Conservation (phyloP, 2,113 vertebrate species). For the Vidua macroura region DNA sequence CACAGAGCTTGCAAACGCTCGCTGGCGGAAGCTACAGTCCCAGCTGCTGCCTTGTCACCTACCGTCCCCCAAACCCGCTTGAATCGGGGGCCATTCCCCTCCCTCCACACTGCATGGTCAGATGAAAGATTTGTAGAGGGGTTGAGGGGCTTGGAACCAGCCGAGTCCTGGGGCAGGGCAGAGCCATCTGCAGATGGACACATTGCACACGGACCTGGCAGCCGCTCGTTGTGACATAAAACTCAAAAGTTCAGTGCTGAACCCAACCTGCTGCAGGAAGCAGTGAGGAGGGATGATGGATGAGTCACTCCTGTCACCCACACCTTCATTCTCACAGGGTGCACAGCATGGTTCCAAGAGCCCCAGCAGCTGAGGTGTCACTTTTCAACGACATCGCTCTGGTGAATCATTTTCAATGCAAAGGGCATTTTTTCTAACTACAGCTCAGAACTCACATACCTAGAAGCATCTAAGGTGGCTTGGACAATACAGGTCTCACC, state of each 20-base stretch:
- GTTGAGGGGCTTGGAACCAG: rapidly evolving
- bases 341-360: background rate
- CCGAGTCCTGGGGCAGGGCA: background rate
- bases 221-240: background rate
- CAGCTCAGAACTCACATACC: background rate
- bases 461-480: background rate
- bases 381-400: rapidly evolving
- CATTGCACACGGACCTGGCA: background rate
- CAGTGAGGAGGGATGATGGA: background rate
- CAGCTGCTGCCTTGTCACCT: background rate
- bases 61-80: rapidly evolving
- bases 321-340: background rate
- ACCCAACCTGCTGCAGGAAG: background rate
- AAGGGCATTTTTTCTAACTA: background rate
- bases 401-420: background rate
- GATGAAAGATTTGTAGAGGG: rapidly evolving
- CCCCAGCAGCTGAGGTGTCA: rapidly evolving
- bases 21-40: rapidly evolving
- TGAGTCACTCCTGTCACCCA: background rate
- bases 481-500: background rate
- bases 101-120: rapidly evolving
- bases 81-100: rapidly evolving
- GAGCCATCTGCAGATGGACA: background rate
- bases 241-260: background rate
- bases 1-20: rapidly evolving